phyloP scores from a whole-genome alignment of 2,797 vertebrate genomes.

The Phaenicophaeus curvirostris region DNA sequence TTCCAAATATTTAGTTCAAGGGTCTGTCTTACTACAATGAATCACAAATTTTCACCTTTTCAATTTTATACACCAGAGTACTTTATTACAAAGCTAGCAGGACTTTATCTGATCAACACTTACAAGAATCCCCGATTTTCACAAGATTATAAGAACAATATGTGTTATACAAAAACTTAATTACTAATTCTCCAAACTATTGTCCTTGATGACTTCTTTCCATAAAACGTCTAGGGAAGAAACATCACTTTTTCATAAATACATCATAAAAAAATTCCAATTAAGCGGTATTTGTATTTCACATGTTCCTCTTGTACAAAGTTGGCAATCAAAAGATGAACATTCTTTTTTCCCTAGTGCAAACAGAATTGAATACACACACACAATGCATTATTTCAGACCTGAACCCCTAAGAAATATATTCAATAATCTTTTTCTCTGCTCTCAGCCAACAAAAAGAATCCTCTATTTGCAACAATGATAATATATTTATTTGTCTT shows the following conservation, averaged over 20 bases:
- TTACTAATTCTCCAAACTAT: neutral
- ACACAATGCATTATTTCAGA: neutral
- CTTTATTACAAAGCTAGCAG: neutral
- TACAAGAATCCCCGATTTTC: neutral
- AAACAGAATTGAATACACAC: neutral
- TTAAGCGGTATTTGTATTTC: neutral
- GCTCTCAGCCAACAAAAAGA: neutral
- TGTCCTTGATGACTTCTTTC: neutral
- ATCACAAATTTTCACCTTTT: neutral
- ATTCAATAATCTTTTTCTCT: neutral
- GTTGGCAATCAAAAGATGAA: neutral
- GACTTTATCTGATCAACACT: neutral
- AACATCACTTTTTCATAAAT: neutral
- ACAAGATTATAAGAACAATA: neutral
- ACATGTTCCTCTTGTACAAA: neutral
- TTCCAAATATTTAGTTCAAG: neutral
- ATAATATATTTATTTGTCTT: slow-evolving; percentile 24
- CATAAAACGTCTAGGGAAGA: neutral
- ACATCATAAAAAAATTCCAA: neutral
- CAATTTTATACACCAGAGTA: neutral
- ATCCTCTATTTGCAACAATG: neutral
- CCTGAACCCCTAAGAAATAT: neutral
- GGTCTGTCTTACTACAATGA: neutral
- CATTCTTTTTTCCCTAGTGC: neutral
- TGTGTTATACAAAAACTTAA: neutral